Conservation (phyloP, 2,888 invertebrate species). For the Leucania comma region DNA sequence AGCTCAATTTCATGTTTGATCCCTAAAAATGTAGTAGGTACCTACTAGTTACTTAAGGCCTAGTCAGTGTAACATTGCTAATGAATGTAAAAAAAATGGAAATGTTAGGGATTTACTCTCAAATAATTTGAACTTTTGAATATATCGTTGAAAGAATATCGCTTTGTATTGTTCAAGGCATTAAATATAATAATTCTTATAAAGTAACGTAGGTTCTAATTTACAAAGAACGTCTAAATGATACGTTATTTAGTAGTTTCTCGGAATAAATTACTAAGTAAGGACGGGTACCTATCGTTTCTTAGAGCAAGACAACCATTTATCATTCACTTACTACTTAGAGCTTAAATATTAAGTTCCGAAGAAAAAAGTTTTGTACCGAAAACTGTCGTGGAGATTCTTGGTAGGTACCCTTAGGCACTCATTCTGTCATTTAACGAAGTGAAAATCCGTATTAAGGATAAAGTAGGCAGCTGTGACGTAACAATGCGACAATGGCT, state of each 20-base stretch:
- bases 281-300: slow-evolving; percentile 27
- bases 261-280: slow-evolving; percentile 54
- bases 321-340: slow-evolving; percentile 45
- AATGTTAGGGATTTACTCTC: not conserved
- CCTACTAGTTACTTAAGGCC: too few relatives aligned
- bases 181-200: not conserved
- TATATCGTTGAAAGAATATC: not conserved
- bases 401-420: slow-evolving; percentile 29
- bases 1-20: too few relatives aligned
- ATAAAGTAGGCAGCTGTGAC: not conserved
- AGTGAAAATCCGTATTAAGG: not conserved
- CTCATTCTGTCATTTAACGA: not conserved
- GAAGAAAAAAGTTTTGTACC: slow-evolving; percentile 51
- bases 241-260: slow-evolving; percentile 37
- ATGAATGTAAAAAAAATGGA: too few relatives aligned
- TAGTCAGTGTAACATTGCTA: too few relatives aligned
- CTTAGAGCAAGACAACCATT: slow-evolving; percentile 41
- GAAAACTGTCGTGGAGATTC: slow-evolving; percentile 33
- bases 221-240: slow-evolving; percentile 32
- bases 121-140: not conserved
- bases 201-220: not conserved
- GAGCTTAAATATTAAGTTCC: slow-evolving; percentile 52
- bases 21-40: too few relatives aligned
- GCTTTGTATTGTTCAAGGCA: not conserved
- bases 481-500: not conserved